phyloP scores from a whole-genome alignment of 2,113 vertebrate species.

The Catharus fuscescens region DNA sequence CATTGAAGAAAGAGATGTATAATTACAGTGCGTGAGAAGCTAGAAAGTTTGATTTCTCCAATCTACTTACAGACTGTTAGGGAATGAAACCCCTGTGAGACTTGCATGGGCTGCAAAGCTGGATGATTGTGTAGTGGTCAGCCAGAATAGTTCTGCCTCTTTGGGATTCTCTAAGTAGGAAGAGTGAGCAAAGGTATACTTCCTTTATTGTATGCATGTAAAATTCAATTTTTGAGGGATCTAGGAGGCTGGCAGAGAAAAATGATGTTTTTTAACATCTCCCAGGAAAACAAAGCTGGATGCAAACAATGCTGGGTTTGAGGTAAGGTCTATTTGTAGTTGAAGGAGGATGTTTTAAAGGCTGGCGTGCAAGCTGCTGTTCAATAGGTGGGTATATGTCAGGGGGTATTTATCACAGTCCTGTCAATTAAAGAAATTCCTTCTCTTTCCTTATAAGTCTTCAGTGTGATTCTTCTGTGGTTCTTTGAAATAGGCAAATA shows the following conservation, averaged over 20 bases:
- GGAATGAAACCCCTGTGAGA: neutral
- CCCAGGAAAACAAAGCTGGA: neutral
- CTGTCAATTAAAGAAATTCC: neutral
- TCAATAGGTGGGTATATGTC: neutral
- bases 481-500: conserved; percentile 15
- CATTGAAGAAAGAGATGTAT: neutral
- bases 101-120: neutral
- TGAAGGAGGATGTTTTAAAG: neutral
- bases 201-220: neutral
- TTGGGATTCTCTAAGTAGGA: neutral
- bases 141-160: neutral
- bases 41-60: neutral
- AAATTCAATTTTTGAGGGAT: neutral
- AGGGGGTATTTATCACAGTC: neutral
- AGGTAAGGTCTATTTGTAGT: neutral
- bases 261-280: neutral
- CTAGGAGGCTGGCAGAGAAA: neutral
- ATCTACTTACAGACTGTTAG: neutral
- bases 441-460: neutral
- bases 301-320: neutral
- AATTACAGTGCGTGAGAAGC: neutral
- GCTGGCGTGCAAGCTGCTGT: neutral
- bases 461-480: neutral
- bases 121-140: neutral
- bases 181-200: neutral